Percentiles rank a stretch among this genome's conserved stretches.
Evolutionary conservation across 2,888 invertebrate species (phyloP).

Genomic region (Aphidius colemani): DNA sequence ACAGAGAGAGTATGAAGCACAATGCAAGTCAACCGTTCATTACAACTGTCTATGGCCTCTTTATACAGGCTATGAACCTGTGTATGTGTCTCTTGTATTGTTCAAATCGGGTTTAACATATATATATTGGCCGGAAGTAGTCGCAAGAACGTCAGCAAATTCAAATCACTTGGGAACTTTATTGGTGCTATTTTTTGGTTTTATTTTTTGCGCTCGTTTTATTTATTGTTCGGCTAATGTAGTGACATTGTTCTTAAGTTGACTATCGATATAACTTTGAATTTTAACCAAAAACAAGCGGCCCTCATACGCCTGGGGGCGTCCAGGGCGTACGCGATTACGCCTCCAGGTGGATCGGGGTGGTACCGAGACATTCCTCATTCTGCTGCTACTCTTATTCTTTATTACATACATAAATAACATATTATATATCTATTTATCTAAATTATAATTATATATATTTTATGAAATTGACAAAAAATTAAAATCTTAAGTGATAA

Average conservation of each 20-base stretch:
- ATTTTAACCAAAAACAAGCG: slow-evolving; percentile 38
- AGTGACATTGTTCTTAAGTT: slow-evolving; percentile 26
- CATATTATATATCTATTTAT: slow-evolving; percentile 3
- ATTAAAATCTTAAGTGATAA: too few relatives aligned
- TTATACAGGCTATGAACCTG: too few relatives aligned
- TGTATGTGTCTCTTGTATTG: not conserved
- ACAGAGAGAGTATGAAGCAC: slow-evolving; percentile 17
- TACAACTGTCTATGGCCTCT: slow-evolving; percentile 7
- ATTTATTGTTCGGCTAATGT: not conserved
- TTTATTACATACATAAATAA: slow-evolving; percentile 36
- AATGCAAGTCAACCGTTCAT: slow-evolving; percentile 21
- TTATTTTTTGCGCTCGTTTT: too few relatives aligned
- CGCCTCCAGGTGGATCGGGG: slow-evolving; percentile 60
- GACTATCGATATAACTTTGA: slow-evolving; percentile 20
- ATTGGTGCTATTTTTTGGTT: too few relatives aligned
- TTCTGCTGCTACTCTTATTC: slow-evolving; percentile 34
- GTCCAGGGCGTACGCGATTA: slow-evolving; percentile 58
- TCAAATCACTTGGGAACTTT: too few relatives aligned
- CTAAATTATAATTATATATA: too few relatives aligned
- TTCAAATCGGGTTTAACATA: slow-evolving; percentile 19
- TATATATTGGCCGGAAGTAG: slow-evolving; percentile 6
- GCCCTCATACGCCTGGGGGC: slow-evolving; percentile 58
- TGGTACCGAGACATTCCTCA: slow-evolving; percentile 53
- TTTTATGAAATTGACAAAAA: too few relatives aligned
- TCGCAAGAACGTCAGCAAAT: slow-evolving; percentile 1